These are phyloP conservation scores for Hipparchia sbordonii DNA, from an alignment of 2,888 invertebrate genomes.

Conservation along the genomic window DNA sequence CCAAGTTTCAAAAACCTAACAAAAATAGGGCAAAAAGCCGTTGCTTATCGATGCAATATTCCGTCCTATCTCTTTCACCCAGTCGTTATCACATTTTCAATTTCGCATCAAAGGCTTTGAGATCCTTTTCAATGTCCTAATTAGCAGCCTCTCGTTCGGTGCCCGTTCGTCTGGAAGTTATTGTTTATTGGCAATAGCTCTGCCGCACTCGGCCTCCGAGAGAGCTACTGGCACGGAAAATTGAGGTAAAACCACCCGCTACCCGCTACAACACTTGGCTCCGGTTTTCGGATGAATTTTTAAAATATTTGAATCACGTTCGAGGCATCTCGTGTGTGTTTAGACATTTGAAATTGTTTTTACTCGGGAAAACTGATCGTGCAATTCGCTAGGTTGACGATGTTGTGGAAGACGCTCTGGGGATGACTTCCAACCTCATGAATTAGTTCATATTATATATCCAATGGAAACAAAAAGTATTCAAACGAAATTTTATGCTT, in stretches of 20 bases:
- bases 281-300: conserved; percentile 52
- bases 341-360: too few relatives aligned
- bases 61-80: conserved; percentile 18
- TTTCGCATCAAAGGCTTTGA: conserved; percentile 75
- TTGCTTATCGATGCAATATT: conserved; percentile 24
- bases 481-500: too few relatives aligned
- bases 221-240: conserved; percentile 73
- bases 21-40: conserved; percentile 16
- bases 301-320: conserved; percentile 35
- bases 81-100: conserved; percentile 71
- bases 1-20: neutral
- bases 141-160: conserved; percentile 73
- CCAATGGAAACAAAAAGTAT: too few relatives aligned
- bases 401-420: too few relatives aligned
- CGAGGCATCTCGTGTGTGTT: neutral
- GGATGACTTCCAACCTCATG: too few relatives aligned
- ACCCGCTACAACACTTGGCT: conserved; percentile 55
- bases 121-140: conserved; percentile 75
- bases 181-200: conserved; percentile 80
- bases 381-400: too few relatives aligned
- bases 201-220: conserved; percentile 56
- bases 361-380: too few relatives aligned
- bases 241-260: conserved; percentile 69
- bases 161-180: conserved; percentile 72
- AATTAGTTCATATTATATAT: too few relatives aligned